Conservation (phyloP, 92 coral and sea anemone genomes). For the Micromussa lordhowensis region DNA sequence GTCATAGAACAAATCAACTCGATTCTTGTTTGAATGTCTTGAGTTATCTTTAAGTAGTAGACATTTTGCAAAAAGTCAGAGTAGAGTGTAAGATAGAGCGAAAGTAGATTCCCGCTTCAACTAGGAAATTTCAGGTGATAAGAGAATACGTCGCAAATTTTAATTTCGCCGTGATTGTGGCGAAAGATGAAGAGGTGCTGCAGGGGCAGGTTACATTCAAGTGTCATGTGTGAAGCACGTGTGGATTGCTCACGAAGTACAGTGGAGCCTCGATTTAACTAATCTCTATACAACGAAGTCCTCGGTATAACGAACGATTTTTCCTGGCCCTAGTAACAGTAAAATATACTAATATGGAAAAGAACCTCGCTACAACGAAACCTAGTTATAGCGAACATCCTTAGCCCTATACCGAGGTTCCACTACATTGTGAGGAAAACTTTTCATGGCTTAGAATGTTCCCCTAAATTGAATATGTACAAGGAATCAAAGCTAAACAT, state of each 20-base stretch:
- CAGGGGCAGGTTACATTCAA: not conserved
- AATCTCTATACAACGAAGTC: too few species aligned
- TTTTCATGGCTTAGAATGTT: too few species aligned
- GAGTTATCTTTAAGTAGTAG: not conserved
- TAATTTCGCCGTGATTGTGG: not conserved
- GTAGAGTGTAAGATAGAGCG: not conserved
- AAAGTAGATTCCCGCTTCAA: not conserved
- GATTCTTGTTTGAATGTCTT: not conserved
- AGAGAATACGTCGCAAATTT: not conserved
- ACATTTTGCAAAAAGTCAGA: not conserved
- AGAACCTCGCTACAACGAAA: too few species aligned
- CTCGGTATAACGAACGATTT: too few species aligned
- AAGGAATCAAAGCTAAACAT: too few species aligned
- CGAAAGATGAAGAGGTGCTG: not conserved
- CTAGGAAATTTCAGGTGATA: not conserved
- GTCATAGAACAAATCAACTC: not conserved
- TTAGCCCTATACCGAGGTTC: too few species aligned
- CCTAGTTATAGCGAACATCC: too few species aligned
- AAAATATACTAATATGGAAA: too few species aligned
- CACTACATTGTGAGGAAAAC: too few species aligned
- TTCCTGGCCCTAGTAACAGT: too few species aligned
- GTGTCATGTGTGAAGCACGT: not conserved
- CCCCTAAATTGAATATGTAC: too few species aligned
- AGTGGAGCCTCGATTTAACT: too few species aligned
- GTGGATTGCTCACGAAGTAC: not conserved